Evolutionary conservation across 2,888 invertebrate species (phyloP).

Genomic region (Drosophila austrosaltans): DNA sequence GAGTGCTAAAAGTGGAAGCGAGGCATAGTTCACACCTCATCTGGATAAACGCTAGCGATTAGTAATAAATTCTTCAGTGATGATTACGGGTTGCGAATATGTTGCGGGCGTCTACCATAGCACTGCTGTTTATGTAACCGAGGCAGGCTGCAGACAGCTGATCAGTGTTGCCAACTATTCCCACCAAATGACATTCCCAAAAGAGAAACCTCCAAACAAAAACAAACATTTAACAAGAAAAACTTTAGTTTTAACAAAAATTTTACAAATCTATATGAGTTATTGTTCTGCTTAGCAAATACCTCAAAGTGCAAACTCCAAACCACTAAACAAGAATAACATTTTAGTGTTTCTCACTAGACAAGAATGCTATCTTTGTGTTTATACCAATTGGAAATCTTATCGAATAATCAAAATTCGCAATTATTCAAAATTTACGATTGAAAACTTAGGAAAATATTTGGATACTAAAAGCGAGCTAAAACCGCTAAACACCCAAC

Average conservation of each 20-base stretch:
- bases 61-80: slow-evolving; percentile 14
- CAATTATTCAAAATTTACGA: not conserved
- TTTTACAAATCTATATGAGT: not conserved
- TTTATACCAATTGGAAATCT: no score
- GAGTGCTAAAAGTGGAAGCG: not conserved
- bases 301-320: not conserved
- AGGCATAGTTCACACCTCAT: slow-evolving; percentile 4
- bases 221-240: not conserved
- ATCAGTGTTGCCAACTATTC: slow-evolving; percentile 33
- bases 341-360: no score
- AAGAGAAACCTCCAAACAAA: slow-evolving; percentile 4
- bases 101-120: not conserved
- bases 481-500: not conserved
- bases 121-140: slow-evolving; percentile 12
- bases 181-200: not conserved
- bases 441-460: not conserved
- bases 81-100: slow-evolving; percentile 5
- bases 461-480: not conserved
- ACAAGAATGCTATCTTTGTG: no score
- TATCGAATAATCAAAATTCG: not conserved
- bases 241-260: not conserved
- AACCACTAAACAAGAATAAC: not conserved
- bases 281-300: not conserved
- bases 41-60: not conserved
- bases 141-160: slow-evolving; percentile 47